Evolutionary conservation across 1,140 invertebrate species (phyloP).

Genomic region (Geopemphigus sp.): DNA sequence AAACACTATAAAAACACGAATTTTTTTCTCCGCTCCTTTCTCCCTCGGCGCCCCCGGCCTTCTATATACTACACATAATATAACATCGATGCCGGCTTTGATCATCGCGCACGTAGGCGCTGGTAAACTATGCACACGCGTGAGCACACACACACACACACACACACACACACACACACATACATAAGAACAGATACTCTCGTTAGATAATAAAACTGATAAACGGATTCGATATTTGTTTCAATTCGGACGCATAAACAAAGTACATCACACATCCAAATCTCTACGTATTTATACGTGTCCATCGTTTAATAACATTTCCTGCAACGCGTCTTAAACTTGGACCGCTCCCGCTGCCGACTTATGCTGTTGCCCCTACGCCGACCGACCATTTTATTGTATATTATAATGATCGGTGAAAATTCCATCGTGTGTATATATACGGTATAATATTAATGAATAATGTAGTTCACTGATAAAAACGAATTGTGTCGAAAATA

Average conservation of each 20-base stretch:
- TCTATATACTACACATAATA: too few species aligned
- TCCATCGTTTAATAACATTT: background rate
- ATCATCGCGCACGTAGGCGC: background rate
- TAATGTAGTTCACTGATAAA: background rate
- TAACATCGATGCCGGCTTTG: constrained; percentile 25
- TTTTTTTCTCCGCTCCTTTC: background rate
- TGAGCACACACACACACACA: background rate
- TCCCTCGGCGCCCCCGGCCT: background rate
- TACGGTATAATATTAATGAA: too few species aligned
- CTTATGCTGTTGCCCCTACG: too few species aligned
- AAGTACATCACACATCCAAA: background rate
- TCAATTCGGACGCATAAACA: constrained; percentile 21
- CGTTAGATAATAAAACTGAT: constrained; percentile 44
- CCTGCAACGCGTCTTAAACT: background rate
- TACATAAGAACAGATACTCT: constrained; percentile 15
- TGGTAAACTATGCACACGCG: background rate
- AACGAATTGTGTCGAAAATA: background rate
- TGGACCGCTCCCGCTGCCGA: too few species aligned
- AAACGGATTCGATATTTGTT: constrained; percentile 23
- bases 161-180: background rate
- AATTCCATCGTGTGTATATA: too few species aligned
- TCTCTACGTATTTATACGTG: background rate
- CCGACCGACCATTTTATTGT: background rate
- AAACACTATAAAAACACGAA: constrained; percentile 19
- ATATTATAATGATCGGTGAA: background rate